Evolutionary conservation across 2,888 invertebrate genomes (phyloP), one percentile per base, ranked within the genome.

Genomic region (Drosophila conformis): DNA sequence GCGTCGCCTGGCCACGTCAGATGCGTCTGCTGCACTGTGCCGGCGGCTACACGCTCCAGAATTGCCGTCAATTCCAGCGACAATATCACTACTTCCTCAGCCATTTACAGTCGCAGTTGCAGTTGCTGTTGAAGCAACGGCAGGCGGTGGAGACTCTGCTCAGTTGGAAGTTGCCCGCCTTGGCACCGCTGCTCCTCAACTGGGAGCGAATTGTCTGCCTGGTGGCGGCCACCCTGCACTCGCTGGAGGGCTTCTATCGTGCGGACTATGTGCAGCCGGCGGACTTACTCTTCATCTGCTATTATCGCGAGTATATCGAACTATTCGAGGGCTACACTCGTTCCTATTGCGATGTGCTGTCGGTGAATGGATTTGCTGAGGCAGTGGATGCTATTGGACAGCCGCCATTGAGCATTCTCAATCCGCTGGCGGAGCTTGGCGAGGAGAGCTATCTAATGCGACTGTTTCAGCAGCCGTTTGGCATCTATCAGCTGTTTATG

Each of bases 281-380:
- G 91, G 95, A 96, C 93, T 94, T 96, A 89, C 93, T 95, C 58
- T 94, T 96, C 87, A 94, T 96, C 82, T 95, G 95, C 90, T 95
- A 95, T 93, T 94, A 95, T 90, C 95, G 96, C 87, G 96, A 97
- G 93, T 95, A 95, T 93, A 95, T 96, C 90, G 94, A 95, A 90
- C 94, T 96, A 73, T 96, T 96, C 91, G 95, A 95, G 92, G 95
- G 94, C 91, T 97, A 96, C 94, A 94, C 96, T 53, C 94, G 95
- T 92, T 94, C 95, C 83, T 94, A 96, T 91, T 96, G 96, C 92
- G 96, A 96, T 94, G 94, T 96, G 75, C 95, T 95, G 89, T 95
- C 96, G 81, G 94, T 96, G 74, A 95, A 95, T 88, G 96, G 96
- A 40, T 96, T 96, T 89, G 91, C 94, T 51, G 95, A 95, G 82